Conservation (phyloP, 2,797 vertebrate species). For the Rhinatrema bivittatum region DNA sequence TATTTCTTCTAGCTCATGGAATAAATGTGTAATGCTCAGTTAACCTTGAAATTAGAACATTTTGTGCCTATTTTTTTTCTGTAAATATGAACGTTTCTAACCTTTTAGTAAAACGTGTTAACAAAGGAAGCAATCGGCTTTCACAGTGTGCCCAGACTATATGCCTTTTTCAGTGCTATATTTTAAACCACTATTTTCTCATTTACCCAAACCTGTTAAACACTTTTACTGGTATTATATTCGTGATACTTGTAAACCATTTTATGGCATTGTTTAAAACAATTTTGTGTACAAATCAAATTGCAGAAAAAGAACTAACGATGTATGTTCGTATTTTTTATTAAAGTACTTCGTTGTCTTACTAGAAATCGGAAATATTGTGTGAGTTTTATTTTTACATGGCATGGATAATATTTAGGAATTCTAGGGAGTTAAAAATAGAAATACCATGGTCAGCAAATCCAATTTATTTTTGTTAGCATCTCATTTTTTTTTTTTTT, state of each 20-base stretch:
- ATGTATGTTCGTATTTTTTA: conserved; percentile 9
- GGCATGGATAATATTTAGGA: no score
- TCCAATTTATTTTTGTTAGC: no score
- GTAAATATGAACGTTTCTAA: conserved; percentile 23
- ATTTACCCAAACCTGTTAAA: conserved; percentile 20
- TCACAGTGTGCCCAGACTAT: conserved; percentile 36
- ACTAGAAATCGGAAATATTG: background rate
- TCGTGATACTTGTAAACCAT: no score
- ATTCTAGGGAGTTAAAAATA: no score
- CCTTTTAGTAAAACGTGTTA: conserved; percentile 11
- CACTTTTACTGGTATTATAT: no score
- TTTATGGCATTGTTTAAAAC: conserved; percentile 19
- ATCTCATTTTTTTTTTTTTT: no score
- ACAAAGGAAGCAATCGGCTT: conserved; percentile 18
- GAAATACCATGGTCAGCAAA: no score
- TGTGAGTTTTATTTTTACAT: background rate
- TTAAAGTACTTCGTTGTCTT: background rate
- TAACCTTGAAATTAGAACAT: conserved; percentile 27
- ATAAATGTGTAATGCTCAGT: conserved; percentile 26
- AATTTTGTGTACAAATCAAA: conserved; percentile 31
- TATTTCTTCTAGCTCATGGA: conserved; percentile 16
- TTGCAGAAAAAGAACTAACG: conserved; percentile 14
- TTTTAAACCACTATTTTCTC: conserved; percentile 40
- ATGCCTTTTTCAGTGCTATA: conserved; percentile 27
- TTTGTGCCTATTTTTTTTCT: conserved; percentile 5